A percentile compares a stretch with the other conserved stretches of the same genome.
Conservation (phyloP, 2,113 vertebrate genomes). For the Gopherus flavomarginatus region DNA sequence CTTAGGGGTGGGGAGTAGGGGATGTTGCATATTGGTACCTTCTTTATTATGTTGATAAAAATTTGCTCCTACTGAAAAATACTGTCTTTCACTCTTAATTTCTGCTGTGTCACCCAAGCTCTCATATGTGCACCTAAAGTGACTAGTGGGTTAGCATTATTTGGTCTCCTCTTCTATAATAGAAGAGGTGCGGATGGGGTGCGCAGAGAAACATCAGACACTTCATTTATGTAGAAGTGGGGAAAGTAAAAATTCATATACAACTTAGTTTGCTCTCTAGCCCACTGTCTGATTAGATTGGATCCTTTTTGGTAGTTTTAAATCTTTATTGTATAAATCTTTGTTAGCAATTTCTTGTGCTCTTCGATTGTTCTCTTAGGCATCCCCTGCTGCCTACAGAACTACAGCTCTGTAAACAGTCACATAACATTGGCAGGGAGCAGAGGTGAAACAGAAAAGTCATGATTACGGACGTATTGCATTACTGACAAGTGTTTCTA, state of each 20-base stretch:
- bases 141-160: not conserved
- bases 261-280: not conserved
- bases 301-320: not conserved
- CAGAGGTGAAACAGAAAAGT: not conserved
- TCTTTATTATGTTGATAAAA: not conserved
- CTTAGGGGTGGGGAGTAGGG: accelerated
- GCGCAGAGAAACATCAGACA: not conserved
- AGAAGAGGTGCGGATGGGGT: not conserved
- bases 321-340: accelerated
- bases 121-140: not conserved
- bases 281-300: not conserved
- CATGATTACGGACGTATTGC: too few species aligned
- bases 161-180: not conserved
- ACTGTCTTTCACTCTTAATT: not conserved
- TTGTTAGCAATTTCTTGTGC: not conserved
- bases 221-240: not conserved
- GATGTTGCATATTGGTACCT: not conserved
- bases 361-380: not conserved
- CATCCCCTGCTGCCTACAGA: not conserved
- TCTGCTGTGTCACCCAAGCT: not conserved
- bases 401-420: not conserved
- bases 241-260: not conserved
- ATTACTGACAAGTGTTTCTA: not conserved
- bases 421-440: not conserved
- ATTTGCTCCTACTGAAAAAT: not conserved